Percentiles rank a stretch among this genome's conserved stretches.
These are phyloP conservation scores for Xylota sylvarum DNA, from an alignment of 2,888 invertebrate genomes.

Conservation along the genomic window DNA sequence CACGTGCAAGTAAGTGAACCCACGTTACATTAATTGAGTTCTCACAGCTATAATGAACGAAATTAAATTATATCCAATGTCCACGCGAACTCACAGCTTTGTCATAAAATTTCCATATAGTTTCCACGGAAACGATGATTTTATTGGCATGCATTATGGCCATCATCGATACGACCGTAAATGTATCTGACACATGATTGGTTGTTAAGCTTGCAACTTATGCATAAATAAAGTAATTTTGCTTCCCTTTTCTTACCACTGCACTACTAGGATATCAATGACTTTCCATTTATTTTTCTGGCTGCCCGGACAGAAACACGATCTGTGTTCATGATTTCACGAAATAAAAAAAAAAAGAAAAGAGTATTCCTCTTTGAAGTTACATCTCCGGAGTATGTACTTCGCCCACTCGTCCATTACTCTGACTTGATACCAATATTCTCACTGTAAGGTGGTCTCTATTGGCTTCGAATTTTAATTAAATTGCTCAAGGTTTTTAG, in stretches of 20 bases:
- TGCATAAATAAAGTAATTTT: conserved; percentile 36
- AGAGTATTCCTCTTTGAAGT: neutral
- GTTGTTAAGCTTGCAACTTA: conserved; percentile 45
- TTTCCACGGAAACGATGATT: conserved; percentile 42
- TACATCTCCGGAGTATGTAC: neutral
- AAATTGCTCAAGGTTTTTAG: neutral
- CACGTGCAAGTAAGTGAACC: neutral
- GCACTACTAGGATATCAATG: neutral
- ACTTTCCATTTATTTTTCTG: neutral
- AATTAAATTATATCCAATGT: conserved; percentile 6
- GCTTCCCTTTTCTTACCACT: neutral
- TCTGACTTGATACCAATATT: neutral
- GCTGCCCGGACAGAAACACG: neutral
- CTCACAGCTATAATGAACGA: neutral
- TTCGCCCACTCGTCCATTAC: neutral
- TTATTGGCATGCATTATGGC: conserved; percentile 60
- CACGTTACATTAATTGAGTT: conserved; percentile 18
- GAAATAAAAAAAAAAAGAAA: neutral
- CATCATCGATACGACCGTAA: conserved; percentile 51
- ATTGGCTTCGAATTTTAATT: neutral
- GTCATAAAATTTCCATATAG: conserved; percentile 43
- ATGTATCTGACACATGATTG: conserved; percentile 46
- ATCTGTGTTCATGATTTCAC: neutral
- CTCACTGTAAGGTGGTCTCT: neutral
- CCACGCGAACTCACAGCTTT: conserved; percentile 25